Conservation (phyloP, 2,113 vertebrate genomes). For the Aleadryas rufinucha region DNA sequence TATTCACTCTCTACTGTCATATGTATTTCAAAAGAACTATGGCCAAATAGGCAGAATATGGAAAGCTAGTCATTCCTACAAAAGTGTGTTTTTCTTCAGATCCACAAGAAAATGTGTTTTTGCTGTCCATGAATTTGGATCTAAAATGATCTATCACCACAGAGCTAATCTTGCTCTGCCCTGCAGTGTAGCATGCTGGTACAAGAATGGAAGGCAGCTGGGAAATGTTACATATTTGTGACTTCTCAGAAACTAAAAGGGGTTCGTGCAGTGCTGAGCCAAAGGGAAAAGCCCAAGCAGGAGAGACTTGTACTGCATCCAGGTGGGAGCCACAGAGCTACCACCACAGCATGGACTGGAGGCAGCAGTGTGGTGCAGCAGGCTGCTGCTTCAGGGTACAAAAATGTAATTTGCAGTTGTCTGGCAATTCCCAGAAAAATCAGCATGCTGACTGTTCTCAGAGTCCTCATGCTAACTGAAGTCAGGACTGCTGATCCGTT, state of each 20-base stretch:
- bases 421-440: background rate
- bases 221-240: background rate
- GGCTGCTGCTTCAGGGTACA: background rate
- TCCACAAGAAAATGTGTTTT: background rate
- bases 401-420: background rate
- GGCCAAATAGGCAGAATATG: background rate
- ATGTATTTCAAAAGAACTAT: background rate
- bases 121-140: background rate
- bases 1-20: background rate
- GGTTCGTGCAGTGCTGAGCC: background rate
- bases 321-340: background rate
- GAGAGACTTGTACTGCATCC: background rate
- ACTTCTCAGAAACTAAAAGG: background rate
- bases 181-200: background rate
- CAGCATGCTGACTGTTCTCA: background rate
- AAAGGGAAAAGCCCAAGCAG: background rate
- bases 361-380: background rate
- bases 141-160: background rate
- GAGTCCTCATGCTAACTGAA: background rate
- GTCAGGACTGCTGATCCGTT: background rate
- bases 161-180: background rate
- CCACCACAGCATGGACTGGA: background rate
- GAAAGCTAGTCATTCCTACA: background rate
- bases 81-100: background rate
- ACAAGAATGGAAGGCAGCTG: background rate